phyloP scores from a whole-genome alignment of 2,113 vertebrate genomes.

The Bettongia penicillata region DNA sequence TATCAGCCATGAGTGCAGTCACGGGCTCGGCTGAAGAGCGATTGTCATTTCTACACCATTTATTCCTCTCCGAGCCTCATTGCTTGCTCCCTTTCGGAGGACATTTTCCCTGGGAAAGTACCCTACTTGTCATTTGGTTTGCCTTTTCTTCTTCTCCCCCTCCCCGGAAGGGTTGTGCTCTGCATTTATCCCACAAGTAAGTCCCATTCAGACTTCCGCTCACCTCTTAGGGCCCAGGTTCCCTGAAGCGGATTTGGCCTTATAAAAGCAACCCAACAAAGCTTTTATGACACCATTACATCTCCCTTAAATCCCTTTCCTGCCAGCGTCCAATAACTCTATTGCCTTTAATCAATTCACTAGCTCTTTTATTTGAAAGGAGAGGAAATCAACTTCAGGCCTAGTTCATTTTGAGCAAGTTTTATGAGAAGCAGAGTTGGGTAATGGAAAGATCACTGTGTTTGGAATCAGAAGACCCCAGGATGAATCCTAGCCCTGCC shows the following conservation, averaged over 20 bases:
- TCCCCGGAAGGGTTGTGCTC: conserved; percentile 74
- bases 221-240: conserved; percentile 79
- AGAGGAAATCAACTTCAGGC: conserved; percentile 50
- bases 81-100: conserved; percentile 84
- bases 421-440: neutral
- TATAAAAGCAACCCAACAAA: conserved; percentile 82
- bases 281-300: conserved; percentile 83
- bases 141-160: neutral
- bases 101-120: conserved; percentile 84
- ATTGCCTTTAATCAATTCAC: conserved; percentile 77
- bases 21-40: conserved; percentile 90
- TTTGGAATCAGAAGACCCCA: neutral
- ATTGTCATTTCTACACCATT: conserved; percentile 95
- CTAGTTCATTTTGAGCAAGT: conserved; percentile 18
- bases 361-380: conserved; percentile 75
- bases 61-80: conserved; percentile 89
- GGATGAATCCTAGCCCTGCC: neutral
- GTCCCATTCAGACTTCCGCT: conserved; percentile 80
- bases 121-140: conserved; percentile 77
- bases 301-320: conserved; percentile 77
- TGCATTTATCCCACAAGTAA: conserved; percentile 82
- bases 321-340: conserved; percentile 78
- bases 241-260: conserved; percentile 78
- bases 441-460: neutral
- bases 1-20: conserved; percentile 91